Evolutionary conservation across 2,113 vertebrate species (phyloP).

Genomic region (Heliornis fulica): DNA sequence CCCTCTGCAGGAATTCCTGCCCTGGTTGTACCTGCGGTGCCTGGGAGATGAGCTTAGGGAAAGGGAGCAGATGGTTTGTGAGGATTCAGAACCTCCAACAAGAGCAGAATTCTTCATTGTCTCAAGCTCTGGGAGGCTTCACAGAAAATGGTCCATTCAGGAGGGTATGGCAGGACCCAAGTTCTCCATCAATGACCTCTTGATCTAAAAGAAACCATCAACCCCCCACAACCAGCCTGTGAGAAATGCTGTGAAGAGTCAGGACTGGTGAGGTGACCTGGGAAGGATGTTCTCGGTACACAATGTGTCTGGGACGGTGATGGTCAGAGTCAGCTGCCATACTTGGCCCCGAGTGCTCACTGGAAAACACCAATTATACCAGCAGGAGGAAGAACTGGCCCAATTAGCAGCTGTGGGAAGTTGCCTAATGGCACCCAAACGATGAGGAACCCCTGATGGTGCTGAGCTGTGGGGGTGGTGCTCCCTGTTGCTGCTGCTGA

Average conservation of each 20-base stretch:
- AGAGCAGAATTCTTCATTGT: not conserved
- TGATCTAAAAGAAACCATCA: not conserved
- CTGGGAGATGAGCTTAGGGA: not conserved
- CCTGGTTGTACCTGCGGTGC: not conserved
- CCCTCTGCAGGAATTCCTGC: not conserved
- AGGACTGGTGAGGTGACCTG: not conserved
- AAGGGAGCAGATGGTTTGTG: rapidly evolving
- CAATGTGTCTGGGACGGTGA: not conserved
- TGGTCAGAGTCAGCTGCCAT: not conserved
- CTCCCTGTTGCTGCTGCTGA: not conserved
- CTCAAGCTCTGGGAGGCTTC: not conserved
- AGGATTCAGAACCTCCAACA: not conserved
- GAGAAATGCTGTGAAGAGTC: not conserved
- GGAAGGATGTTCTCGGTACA: not conserved
- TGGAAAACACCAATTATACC: not conserved
- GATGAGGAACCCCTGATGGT: rapidly evolving
- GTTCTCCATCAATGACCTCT: not conserved
- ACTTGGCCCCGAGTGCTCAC: not conserved
- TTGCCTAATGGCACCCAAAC: not conserved
- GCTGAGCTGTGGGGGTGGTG: not conserved
- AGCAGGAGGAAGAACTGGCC: not conserved
- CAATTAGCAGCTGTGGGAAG: not conserved
- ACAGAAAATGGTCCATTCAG: not conserved
- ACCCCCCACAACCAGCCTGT: not conserved
- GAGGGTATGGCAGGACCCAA: not conserved